Evolutionary conservation across 2,113 vertebrate genomes (phyloP).

Genomic region (Atherinomorus stipes): DNA sequence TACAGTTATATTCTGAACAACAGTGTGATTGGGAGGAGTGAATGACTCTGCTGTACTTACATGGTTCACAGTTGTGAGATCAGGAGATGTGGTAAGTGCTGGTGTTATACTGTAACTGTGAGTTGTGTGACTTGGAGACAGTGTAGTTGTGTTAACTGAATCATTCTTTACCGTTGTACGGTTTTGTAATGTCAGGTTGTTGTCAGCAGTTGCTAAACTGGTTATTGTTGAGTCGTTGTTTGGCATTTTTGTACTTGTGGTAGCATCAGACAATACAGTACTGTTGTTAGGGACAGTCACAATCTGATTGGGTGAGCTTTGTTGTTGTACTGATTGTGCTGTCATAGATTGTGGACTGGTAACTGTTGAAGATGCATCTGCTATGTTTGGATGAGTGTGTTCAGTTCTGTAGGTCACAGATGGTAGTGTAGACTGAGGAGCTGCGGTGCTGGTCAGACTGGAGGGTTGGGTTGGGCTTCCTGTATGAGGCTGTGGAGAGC

Average conservation of each 20-base stretch:
- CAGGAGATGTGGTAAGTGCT: background rate
- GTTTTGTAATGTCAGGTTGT: background rate
- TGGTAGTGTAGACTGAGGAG: background rate
- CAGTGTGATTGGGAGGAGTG: background rate
- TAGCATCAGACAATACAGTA: background rate
- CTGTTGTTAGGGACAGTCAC: background rate
- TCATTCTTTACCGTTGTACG: background rate
- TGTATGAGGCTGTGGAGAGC: slow-evolving; percentile 10
- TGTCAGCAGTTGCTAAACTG: background rate
- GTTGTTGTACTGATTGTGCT: background rate
- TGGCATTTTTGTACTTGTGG: background rate
- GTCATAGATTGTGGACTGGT: slow-evolving; percentile 12
- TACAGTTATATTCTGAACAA: slow-evolving; percentile 1
- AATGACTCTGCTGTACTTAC: background rate
- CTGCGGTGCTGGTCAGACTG: background rate
- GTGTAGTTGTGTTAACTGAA: background rate
- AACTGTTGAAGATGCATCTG: background rate
- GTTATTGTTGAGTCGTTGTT: background rate
- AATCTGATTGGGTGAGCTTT: background rate
- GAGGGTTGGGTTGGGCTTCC: background rate
- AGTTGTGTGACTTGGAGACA: background rate
- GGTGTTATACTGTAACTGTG: background rate
- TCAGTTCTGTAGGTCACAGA: slow-evolving; percentile 9
- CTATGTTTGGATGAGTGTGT: background rate
- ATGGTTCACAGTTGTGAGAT: background rate